Percentiles rank a stretch among this genome's conserved stretches.
phyloP scores from a whole-genome alignment of 2,888 invertebrate genomes.

The Xylota sylvarum region DNA sequence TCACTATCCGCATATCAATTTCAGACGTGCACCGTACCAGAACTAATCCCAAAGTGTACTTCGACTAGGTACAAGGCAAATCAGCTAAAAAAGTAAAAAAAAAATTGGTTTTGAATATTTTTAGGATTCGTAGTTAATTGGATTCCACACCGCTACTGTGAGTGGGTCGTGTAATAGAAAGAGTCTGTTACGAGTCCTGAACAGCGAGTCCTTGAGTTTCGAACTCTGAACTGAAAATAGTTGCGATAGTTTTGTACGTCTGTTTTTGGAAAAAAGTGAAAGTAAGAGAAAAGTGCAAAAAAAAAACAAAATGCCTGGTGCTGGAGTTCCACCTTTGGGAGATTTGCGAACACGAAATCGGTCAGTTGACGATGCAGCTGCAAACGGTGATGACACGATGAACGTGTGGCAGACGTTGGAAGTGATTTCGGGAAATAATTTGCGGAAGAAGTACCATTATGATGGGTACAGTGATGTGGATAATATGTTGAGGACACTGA shows the following conservation, averaged over 20 bases:
- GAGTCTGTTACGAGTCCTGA: slow-evolving; percentile 29
- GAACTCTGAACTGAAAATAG: slow-evolving; percentile 32
- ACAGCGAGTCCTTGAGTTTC: slow-evolving; percentile 57
- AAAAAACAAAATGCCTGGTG: slow-evolving; percentile 19
- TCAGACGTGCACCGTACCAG: slow-evolving; percentile 69
- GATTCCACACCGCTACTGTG: slow-evolving; percentile 41
- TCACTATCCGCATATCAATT: slow-evolving; percentile 62
- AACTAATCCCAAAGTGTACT: slow-evolving; percentile 56
- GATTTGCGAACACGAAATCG: slow-evolving; percentile 76
- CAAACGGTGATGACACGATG: slow-evolving; percentile 82
- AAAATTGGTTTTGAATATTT: slow-evolving; percentile 52
- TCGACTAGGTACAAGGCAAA: slow-evolving; percentile 5
- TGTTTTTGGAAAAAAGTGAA: slow-evolving; percentile 2
- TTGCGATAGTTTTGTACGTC: slow-evolving; percentile 18
- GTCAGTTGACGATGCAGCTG: slow-evolving; percentile 83
- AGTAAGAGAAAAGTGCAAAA: slow-evolving; percentile 17
- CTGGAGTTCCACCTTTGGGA: slow-evolving; percentile 32
- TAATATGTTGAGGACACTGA: slow-evolving; percentile 80
- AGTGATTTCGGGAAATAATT: slow-evolving; percentile 81
- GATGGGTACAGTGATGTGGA: slow-evolving; percentile 82
- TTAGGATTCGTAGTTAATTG: slow-evolving; percentile 59
- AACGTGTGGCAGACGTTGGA: slow-evolving; percentile 84
- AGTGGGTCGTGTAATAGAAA: slow-evolving; percentile 26
- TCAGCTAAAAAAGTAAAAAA: neutral
- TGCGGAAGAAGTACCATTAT: slow-evolving; percentile 82